phyloP scores from a whole-genome alignment of 2,113 vertebrate genomes.

The Neofelis nebulosa region DNA sequence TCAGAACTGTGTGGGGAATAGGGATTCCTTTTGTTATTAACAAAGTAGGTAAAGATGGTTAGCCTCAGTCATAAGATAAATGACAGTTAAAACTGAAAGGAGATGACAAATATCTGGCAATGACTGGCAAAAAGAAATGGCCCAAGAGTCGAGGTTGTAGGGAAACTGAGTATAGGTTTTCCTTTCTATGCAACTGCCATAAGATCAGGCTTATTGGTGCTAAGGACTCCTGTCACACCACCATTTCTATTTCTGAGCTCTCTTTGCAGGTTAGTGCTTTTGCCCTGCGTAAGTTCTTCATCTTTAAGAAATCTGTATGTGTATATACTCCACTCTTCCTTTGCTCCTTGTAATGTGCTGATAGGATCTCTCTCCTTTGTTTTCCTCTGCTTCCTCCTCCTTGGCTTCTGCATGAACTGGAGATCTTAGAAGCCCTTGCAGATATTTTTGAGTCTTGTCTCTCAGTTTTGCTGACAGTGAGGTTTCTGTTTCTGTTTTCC shows the following conservation, averaged over 20 bases:
- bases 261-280: background rate
- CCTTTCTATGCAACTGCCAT: background rate
- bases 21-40: background rate
- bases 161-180: background rate
- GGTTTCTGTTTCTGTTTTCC: background rate
- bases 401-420: background rate
- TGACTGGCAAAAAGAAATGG: background rate
- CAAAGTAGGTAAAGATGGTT: background rate
- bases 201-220: background rate
- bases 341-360: no score
- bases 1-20: background rate
- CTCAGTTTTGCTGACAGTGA: background rate
- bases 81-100: background rate
- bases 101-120: background rate
- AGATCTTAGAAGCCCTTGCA: background rate
- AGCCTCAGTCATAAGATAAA: background rate
- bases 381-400: background rate
- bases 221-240: fast-evolving
- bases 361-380: background rate
- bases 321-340: fast-evolving
- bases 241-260: background rate
- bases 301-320: background rate
- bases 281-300: no score
- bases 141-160: background rate
- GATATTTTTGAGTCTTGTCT: background rate